Percentiles rank a stretch among this genome's conserved stretches.
phyloP scores from a whole-genome alignment of 2,888 invertebrate species.

The Himalopsyche kuldschensis region DNA sequence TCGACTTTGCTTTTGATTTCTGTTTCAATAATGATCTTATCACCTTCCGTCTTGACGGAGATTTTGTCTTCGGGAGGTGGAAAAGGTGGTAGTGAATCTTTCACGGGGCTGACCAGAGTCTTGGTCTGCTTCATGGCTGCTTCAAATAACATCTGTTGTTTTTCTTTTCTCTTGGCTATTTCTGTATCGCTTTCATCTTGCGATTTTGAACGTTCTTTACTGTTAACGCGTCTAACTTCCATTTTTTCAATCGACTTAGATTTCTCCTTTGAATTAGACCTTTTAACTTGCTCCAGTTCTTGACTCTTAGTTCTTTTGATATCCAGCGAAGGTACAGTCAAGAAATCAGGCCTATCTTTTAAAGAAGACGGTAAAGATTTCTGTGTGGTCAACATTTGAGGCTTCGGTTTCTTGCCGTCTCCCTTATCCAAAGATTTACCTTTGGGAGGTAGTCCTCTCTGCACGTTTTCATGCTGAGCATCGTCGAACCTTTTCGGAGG shows the following conservation, averaged over 20 bases:
- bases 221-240: constrained; percentile 60
- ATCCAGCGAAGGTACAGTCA: constrained; percentile 59
- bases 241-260: constrained; percentile 70
- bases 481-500: constrained; percentile 45
- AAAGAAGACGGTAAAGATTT: constrained; percentile 61
- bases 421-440: constrained; percentile 57
- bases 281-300: constrained; percentile 60
- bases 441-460: constrained; percentile 43
- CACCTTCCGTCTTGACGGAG: constrained; percentile 70
- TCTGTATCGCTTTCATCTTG: constrained; percentile 75
- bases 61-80: constrained; percentile 76
- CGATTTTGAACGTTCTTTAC: constrained; percentile 70
- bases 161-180: constrained; percentile 71
- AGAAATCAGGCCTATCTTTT: constrained; percentile 57
- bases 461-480: constrained; percentile 40
- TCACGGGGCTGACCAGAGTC: constrained; percentile 72
- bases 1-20: constrained; percentile 75
- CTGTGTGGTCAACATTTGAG: constrained; percentile 51
- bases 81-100: constrained; percentile 70
- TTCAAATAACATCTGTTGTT: constrained; percentile 75
- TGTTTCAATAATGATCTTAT: constrained; percentile 69
- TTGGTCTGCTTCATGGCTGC: constrained; percentile 76
- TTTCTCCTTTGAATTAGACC: constrained; percentile 64
- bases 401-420: constrained; percentile 52
- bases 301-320: constrained; percentile 64